phyloP scores from a whole-genome alignment of 1,140 invertebrate genomes.

The Leucophenga varia region DNA sequence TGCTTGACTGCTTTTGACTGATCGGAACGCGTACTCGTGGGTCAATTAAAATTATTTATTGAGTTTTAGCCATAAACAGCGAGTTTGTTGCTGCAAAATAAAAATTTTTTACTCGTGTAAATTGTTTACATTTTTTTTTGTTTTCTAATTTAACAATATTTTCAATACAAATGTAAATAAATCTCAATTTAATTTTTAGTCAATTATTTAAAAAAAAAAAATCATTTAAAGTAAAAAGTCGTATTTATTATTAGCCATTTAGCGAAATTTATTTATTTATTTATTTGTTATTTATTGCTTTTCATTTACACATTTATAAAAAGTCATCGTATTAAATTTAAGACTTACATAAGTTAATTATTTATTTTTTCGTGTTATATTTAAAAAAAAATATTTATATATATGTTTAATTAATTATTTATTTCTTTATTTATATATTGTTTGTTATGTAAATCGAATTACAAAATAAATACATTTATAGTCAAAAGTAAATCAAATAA shows the following conservation, averaged over 20 bases:
- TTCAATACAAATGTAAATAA: too few relatives aligned
- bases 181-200: too few relatives aligned
- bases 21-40: slow-evolving; percentile 12
- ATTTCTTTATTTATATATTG: slow-evolving; percentile 20
- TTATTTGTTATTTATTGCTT: slow-evolving; percentile 20
- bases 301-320: slow-evolving; percentile 12
- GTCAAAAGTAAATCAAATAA: too few relatives aligned
- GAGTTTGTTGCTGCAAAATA: too few relatives aligned
- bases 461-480: too few relatives aligned
- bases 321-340: not conserved
- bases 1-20: too few relatives aligned
- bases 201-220: too few relatives aligned
- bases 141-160: too few relatives aligned
- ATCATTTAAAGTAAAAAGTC: too few relatives aligned
- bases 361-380: slow-evolving; percentile 6
- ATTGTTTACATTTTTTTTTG: too few relatives aligned
- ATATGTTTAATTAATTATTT: slow-evolving; percentile 17
- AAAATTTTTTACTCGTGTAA: too few relatives aligned
- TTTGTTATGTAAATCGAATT: slow-evolving; percentile 34
- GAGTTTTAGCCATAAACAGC: too few relatives aligned
- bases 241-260: slow-evolving; percentile 46
- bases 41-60: not conserved
- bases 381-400: slow-evolving; percentile 8
- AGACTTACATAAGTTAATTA: slow-evolving; percentile 13
- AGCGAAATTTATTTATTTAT: slow-evolving; percentile 35